Evolutionary conservation across 1,140 invertebrate species (phyloP).

Genomic region (Lithobius niger): DNA sequence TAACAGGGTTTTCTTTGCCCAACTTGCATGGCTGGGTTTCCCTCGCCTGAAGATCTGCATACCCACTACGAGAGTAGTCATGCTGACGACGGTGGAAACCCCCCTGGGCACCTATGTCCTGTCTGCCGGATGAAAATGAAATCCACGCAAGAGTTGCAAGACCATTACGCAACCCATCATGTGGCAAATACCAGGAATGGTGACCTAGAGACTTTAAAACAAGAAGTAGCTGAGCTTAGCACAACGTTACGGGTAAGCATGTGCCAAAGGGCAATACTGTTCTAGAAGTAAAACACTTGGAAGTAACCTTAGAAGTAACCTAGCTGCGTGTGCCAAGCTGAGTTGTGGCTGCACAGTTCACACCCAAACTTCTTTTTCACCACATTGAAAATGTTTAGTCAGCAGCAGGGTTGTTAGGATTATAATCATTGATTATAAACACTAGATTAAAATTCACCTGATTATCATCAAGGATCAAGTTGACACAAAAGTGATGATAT

Average conservation of each 20-base stretch:
- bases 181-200: constrained; percentile 5
- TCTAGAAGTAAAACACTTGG: too few species aligned
- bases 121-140: constrained; percentile 17
- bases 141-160: constrained; percentile 15
- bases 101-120: constrained; percentile 11
- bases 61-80: constrained; percentile 28
- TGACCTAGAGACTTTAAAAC: constrained; percentile 20
- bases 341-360: too few species aligned
- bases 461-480: too few species aligned
- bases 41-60: constrained; percentile 28
- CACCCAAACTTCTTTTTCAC: too few species aligned
- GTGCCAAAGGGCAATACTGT: too few species aligned
- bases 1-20: constrained; percentile 35
- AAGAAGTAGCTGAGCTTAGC: constrained; percentile 26
- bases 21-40: constrained; percentile 29
- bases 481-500: too few species aligned
- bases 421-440: too few species aligned
- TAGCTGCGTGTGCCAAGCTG: too few species aligned
- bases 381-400: too few species aligned
- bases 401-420: too few species aligned
- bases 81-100: not conserved
- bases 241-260: constrained; percentile 18
- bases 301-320: too few species aligned
- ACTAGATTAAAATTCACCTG: too few species aligned
- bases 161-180: constrained; percentile 23